A percentile compares a stretch with the other conserved stretches of the same genome.
Evolutionary conservation across 1,140 invertebrate genomes (phyloP).

Genomic region (Drosophila mauritiana): DNA sequence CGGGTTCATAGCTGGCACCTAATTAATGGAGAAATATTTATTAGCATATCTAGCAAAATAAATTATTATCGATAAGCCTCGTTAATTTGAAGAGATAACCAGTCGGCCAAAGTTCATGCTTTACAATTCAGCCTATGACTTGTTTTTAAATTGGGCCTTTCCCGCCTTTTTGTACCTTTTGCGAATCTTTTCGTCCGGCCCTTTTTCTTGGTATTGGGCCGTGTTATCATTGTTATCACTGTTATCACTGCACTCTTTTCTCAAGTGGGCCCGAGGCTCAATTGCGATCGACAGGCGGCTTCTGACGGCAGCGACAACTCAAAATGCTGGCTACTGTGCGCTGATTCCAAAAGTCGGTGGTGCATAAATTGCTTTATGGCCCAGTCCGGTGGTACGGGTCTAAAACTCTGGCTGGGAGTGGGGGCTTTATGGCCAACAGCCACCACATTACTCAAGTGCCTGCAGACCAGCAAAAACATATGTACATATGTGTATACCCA

Average conservation of each 20-base stretch:
- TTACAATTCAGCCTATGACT: neutral
- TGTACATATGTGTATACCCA: neutral
- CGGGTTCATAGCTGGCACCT: neutral
- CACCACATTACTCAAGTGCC: constrained; percentile 74
- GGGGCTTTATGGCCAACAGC: constrained; percentile 68
- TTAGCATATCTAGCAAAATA: neutral
- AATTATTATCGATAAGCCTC: neutral
- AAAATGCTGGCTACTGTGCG: constrained; percentile 63
- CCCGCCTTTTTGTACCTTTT: neutral
- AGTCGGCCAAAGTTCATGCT: too few relatives aligned
- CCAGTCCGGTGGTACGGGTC: constrained; percentile 27
- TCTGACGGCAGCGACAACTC: constrained; percentile 24
- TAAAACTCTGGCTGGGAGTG: constrained; percentile 28
- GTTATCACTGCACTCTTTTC: constrained; percentile 76
- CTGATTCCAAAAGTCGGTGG: constrained; percentile 77
- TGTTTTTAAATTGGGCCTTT: neutral
- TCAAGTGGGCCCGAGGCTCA: constrained; percentile 52
- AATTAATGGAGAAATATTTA: neutral
- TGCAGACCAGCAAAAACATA: constrained; percentile 19
- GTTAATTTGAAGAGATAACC: too few relatives aligned
- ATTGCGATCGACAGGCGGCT: constrained; percentile 31
- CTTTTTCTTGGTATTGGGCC: constrained; percentile 9
- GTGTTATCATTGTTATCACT: neutral
- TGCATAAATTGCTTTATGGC: constrained; percentile 81
- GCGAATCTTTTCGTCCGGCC: constrained; percentile 17